A percentile compares a stretch with the other conserved stretches of the same genome.
These are phyloP conservation scores for Myotis yumanensis DNA, from an alignment of 2,113 vertebrate genomes.

Conservation along the genomic window DNA sequence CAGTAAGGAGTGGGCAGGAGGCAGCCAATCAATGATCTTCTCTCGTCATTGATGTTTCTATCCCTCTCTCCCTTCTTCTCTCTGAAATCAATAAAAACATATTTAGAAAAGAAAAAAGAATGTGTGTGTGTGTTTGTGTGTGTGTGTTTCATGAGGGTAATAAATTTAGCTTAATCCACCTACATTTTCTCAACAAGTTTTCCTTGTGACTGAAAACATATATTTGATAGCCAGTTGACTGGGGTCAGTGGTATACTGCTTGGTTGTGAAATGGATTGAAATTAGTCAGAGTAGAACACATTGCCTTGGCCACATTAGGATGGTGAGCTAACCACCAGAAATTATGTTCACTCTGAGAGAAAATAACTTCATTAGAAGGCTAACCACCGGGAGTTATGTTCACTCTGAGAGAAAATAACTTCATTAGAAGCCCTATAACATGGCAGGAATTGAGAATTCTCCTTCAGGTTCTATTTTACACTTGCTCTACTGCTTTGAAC, in stretches of 20 bases:
- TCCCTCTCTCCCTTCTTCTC: no score
- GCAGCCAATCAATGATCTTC: no score
- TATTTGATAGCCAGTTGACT: not conserved
- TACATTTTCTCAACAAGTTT: not conserved
- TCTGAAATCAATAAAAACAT: no score
- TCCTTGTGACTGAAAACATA: conserved; percentile 2
- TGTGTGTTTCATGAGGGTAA: not conserved
- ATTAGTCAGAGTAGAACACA: not conserved
- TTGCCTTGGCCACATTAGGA: not conserved
- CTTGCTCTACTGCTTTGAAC: conserved; percentile 40
- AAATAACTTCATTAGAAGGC: conserved; percentile 28
- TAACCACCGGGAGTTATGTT: not conserved
- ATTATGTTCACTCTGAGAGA: not conserved
- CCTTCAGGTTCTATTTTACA: conserved; percentile 24
- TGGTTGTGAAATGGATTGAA: not conserved
- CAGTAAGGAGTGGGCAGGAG: no score
- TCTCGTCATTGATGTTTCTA: no score
- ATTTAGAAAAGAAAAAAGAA: no score
- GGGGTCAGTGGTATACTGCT: not conserved
- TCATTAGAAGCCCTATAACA: not conserved
- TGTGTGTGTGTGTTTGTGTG: not conserved
- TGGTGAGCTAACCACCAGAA: not conserved
- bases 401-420: not conserved
- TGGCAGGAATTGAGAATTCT: conserved; percentile 13
- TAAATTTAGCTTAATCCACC: not conserved